phyloP scores from a whole-genome alignment of 2,113 vertebrate genomes.

The Zonotrichia leucophrys region DNA sequence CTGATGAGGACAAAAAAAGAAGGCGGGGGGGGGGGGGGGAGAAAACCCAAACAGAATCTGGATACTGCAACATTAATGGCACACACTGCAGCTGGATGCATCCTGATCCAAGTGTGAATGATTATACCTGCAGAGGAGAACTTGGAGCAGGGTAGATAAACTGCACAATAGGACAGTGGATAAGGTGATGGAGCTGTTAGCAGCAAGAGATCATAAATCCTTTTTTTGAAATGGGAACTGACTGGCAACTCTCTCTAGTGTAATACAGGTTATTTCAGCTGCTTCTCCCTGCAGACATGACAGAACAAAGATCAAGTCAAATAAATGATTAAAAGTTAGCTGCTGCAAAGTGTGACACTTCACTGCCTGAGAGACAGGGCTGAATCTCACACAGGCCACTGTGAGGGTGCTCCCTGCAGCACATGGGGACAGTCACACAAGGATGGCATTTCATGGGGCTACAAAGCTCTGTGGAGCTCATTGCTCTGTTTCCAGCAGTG shows the following conservation, averaged over 20 bases:
- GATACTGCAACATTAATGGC: neutral
- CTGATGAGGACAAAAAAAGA: neutral
- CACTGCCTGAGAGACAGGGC: neutral
- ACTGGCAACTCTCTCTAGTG: slow-evolving; percentile 28
- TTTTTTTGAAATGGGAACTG: neutral
- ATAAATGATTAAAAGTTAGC: neutral
- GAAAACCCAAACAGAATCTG: neutral
- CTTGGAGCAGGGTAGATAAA: neutral
- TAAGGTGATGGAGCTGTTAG: slow-evolving; percentile 14
- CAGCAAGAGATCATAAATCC: neutral
- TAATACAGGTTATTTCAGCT: neutral
- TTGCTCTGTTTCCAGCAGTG: neutral
- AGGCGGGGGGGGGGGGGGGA: no score
- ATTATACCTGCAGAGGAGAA: neutral
- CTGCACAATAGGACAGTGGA: neutral
- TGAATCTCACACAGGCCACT: neutral
- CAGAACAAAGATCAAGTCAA: neutral
- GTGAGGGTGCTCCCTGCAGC: neutral
- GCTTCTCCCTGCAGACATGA: neutral
- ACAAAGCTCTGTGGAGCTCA: neutral
- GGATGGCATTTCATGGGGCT: neutral
- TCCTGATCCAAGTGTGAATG: neutral
- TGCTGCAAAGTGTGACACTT: neutral
- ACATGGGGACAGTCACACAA: accelerated
- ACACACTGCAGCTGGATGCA: neutral